These are phyloP conservation scores for Ischnus inquisitorius DNA, from an alignment of 2,888 invertebrate species.

Conservation along the genomic window DNA sequence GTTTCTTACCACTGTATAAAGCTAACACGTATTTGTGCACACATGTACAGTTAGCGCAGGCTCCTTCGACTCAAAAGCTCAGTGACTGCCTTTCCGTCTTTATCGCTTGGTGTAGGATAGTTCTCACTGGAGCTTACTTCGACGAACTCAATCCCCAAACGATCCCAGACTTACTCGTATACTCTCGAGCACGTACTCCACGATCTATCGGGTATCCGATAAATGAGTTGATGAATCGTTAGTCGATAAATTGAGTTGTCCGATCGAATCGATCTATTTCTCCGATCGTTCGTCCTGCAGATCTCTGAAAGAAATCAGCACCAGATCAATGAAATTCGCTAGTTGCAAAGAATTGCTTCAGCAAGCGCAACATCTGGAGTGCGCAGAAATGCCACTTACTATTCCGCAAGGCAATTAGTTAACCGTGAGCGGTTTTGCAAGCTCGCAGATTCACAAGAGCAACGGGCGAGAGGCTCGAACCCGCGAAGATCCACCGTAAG, in stretches of 20 bases:
- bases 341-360: conserved; percentile 7
- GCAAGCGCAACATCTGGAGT: conserved; percentile 5
- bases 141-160: conserved; percentile 11
- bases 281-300: no score
- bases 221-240: neutral
- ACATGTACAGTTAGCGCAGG: conserved; percentile 2
- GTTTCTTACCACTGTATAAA: neutral
- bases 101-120: neutral
- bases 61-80: conserved; percentile 13
- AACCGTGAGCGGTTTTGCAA: conserved; percentile 51
- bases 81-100: neutral
- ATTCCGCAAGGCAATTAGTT: conserved; percentile 64
- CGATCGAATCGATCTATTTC: no score
- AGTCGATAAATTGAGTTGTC: no score
- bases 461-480: neutral
- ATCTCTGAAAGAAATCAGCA: neutral
- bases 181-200: neutral
- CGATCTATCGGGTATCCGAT: conserved; percentile 9
- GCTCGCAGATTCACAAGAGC: conserved; percentile 51
- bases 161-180: conserved; percentile 9
- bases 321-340: conserved; percentile 47
- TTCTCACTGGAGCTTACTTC: neutral
- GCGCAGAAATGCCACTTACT: conserved; percentile 50
- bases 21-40: neutral
- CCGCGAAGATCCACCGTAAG: conserved; percentile 27